phyloP scores from a whole-genome alignment of 2,888 invertebrate species.

The Caradrina clavipalpis region DNA sequence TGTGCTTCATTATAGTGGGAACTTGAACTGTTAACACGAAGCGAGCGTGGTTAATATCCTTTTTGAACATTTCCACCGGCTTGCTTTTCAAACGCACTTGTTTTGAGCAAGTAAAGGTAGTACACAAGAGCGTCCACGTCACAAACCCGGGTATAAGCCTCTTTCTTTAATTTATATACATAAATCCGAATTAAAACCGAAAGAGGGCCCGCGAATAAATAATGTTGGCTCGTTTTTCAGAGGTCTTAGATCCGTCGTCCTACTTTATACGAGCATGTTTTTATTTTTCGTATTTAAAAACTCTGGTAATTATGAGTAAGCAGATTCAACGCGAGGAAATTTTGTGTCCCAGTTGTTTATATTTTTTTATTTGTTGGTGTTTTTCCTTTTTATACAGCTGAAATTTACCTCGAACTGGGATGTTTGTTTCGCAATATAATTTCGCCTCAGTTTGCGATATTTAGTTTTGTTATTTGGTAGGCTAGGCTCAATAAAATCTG shows the following conservation, averaged over 20 bases:
- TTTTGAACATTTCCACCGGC: slow-evolving; percentile 12
- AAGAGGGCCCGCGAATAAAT: slow-evolving; percentile 85
- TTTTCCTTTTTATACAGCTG: slow-evolving; percentile 52
- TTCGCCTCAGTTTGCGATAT: slow-evolving; percentile 3
- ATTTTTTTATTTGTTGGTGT: slow-evolving; percentile 58
- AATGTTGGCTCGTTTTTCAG: slow-evolving; percentile 87
- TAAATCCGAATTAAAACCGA: slow-evolving; percentile 89
- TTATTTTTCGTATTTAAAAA: slow-evolving; percentile 84
- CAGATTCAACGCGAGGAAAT: slow-evolving; percentile 74
- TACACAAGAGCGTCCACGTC: slow-evolving; percentile 70
- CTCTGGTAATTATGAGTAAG: slow-evolving; percentile 86
- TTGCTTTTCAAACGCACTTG: slow-evolving; percentile 21
- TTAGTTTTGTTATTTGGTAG: background rate
- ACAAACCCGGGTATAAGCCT: slow-evolving; percentile 77
- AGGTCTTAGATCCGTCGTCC: slow-evolving; percentile 84
- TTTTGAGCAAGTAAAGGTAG: slow-evolving; percentile 33
- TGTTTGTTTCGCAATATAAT: slow-evolving; percentile 15
- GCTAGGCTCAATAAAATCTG: background rate
- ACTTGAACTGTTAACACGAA: slow-evolving; percentile 4
- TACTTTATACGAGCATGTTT: slow-evolving; percentile 83
- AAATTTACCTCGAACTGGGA: slow-evolving; percentile 29
- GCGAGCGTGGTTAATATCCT: background rate
- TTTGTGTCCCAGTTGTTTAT: slow-evolving; percentile 67
- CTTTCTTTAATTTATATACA: slow-evolving; percentile 86
- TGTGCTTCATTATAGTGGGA: background rate